Evolutionary conservation across 2,888 invertebrate genomes (phyloP), one percentile per base, ranked within the genome.

Genomic region (Campaea margaritaria): DNA sequence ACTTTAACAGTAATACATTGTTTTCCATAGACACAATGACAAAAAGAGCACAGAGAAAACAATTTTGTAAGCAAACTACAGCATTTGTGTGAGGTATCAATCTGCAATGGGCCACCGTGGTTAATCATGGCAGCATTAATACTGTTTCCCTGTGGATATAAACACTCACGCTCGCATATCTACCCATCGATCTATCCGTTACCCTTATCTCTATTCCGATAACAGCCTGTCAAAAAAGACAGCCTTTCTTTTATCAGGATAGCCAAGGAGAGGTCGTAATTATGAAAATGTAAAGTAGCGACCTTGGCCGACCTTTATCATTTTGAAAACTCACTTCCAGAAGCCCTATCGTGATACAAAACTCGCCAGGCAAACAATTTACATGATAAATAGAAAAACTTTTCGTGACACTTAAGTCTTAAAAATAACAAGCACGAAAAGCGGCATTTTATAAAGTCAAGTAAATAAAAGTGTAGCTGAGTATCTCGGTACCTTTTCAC

Each of bases 351-450:
- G 44, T 52, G 44, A 44, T 15, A 16, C 9, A 50, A 11, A 43
- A n/a, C 34, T 16, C 11, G n/a, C 46, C 28, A 10, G 13, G 9
- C 16, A 28, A 44, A 45, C 53, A 45, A 53, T 53, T 46, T 53
- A 45, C 53, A 28, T 53, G 53, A 53, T 46, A 28, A 46, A 53
- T 53, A 53, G 36, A 28, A 53, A 38, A 45, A 39, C 15, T 53
- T 53, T 28, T 27, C 27, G 44, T 53, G 45, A 45, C 27, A n/a
- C 8, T 34, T 28, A 53, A 15, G 53, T 46, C 45, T 45, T 53
- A 46, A 44, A 53, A 31, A 38, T 36, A 52, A 52, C 34, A 13
- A 41, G 42, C 42, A 16, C 21, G 5, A 39, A n/a, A 48, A 27
- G n/a, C 4, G 8, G 13, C 11, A 0, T 34, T 8, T 47, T 46